phyloP scores from a whole-genome alignment of 1,140 invertebrate genomes.

The Papilio aristodemus region DNA sequence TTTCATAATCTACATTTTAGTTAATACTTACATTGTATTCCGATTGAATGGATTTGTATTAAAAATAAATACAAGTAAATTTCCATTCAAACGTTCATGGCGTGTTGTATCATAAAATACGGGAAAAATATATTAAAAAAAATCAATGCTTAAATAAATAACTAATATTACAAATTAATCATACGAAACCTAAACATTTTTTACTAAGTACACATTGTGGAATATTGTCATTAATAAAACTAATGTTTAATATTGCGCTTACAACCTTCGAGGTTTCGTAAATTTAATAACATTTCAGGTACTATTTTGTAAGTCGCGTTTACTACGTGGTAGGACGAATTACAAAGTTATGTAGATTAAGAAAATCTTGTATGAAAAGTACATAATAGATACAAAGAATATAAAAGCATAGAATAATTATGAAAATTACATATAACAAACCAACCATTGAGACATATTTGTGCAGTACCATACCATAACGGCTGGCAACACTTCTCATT shows the following conservation, averaged over 20 bases:
- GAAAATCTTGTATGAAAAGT: no score
- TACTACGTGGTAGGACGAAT: background rate
- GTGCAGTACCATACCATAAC: background rate
- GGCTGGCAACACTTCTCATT: background rate
- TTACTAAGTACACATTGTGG: slow-evolving; percentile 7
- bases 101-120: background rate
- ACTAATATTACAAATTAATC: background rate
- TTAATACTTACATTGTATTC: background rate
- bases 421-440: background rate
- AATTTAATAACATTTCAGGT: slow-evolving; percentile 24
- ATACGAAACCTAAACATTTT: background rate
- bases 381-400: no score
- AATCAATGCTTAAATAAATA: no score
- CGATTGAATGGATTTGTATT: background rate
- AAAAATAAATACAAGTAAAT: background rate
- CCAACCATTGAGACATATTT: slow-evolving; percentile 6
- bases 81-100: background rate
- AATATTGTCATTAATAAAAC: background rate
- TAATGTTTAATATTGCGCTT: slow-evolving; percentile 15
- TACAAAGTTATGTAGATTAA: no score
- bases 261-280: slow-evolving; percentile 15
- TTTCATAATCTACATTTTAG: slow-evolving; percentile 7
- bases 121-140: background rate
- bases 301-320: slow-evolving; percentile 27
- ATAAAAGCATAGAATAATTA: background rate